These are phyloP conservation scores for Papilio protenor DNA, from an alignment of 2,888 invertebrate species.

Conservation along the genomic window DNA sequence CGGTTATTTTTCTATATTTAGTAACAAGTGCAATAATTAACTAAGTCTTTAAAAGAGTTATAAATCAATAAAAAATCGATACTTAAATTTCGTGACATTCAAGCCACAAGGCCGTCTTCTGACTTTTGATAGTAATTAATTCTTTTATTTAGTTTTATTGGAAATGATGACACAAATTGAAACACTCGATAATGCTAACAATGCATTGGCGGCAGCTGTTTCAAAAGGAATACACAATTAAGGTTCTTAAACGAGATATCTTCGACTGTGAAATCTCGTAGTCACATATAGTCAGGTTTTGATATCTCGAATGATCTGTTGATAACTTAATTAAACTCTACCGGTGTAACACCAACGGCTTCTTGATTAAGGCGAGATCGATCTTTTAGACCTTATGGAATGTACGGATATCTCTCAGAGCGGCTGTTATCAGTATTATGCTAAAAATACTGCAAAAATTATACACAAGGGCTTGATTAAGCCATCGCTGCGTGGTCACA, in stretches of 20 bases:
- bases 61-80: neutral
- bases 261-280: constrained; percentile 36
- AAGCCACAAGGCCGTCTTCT: neutral
- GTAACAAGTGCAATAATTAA: neutral
- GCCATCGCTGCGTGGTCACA: constrained; percentile 71
- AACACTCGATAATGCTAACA: constrained; percentile 28
- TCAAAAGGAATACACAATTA: constrained; percentile 30
- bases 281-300: constrained; percentile 36
- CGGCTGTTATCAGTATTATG: constrained; percentile 50
- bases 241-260: constrained; percentile 36
- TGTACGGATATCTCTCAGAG: constrained; percentile 49
- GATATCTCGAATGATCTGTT: constrained; percentile 43
- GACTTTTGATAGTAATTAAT: constrained; percentile 4
- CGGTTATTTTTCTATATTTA: neutral
- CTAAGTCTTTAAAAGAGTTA: neutral
- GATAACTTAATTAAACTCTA: constrained; percentile 44
- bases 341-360: constrained; percentile 41
- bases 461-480: constrained; percentile 72
- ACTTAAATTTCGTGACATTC: neutral
- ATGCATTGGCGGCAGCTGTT: constrained; percentile 34
- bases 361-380: constrained; percentile 51
- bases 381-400: constrained; percentile 51
- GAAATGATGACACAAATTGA: constrained; percentile 13
- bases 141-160: constrained; percentile 14
- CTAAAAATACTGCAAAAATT: constrained; percentile 63